Evolutionary conservation across 1,140 invertebrate genomes (phyloP).

Genomic region (Oedothorax gibbosus): DNA sequence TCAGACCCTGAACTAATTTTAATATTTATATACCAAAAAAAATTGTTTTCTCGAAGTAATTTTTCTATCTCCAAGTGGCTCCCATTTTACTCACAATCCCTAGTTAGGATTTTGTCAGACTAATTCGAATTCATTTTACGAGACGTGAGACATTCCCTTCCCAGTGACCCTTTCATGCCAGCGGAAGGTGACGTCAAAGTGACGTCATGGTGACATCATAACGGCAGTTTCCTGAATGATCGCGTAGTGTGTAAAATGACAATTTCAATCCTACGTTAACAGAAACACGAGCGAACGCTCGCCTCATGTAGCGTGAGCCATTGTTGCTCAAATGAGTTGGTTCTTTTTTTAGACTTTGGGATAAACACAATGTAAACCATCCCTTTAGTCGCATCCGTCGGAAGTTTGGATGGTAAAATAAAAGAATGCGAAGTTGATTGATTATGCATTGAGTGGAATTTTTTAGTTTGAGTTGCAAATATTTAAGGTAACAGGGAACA

Average conservation of each 20-base stretch:
- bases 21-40: too few relatives aligned
- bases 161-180: constrained; percentile 27
- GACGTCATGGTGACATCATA: constrained; percentile 50
- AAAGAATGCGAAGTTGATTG: too few relatives aligned
- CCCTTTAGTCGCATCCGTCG: background rate
- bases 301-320: constrained; percentile 13
- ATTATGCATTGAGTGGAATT: too few relatives aligned
- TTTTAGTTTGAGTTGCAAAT: too few relatives aligned
- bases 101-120: too few relatives aligned
- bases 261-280: constrained; percentile 17
- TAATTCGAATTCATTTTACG: too few relatives aligned
- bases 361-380: too few relatives aligned
- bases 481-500: too few relatives aligned
- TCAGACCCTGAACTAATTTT: too few relatives aligned
- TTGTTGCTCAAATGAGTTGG: constrained; percentile 1
- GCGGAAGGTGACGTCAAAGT: constrained; percentile 39
- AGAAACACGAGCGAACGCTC: background rate
- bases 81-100: too few relatives aligned
- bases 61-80: too few relatives aligned
- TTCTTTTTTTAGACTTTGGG: background rate
- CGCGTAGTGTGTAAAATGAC: constrained; percentile 29
- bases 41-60: too few relatives aligned
- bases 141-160: constrained; percentile 28
- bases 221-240: constrained; percentile 35
- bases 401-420: background rate